Evolutionary conservation across 2,888 invertebrate genomes (phyloP), one percentile per base, ranked within the genome.

Genomic region (Drosophila neotestacea): DNA sequence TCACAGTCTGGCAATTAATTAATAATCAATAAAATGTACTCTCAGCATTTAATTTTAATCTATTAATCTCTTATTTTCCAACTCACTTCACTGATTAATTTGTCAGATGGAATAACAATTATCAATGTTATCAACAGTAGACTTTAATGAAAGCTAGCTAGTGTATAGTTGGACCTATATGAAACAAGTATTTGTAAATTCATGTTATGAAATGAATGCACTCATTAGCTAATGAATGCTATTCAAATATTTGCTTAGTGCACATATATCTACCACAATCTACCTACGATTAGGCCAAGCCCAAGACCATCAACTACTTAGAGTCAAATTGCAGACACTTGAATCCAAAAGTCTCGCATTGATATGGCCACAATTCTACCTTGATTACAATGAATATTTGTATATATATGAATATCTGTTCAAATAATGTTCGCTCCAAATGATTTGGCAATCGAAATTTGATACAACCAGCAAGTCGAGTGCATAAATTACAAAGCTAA

Each of bases 361-460:
- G 42, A 66, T 51, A 65, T 36, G 47, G 46, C 84, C 68, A 80
- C 73, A 77, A 77, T 77, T 73, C 79, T 69, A 51, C 69, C 69
- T 61, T 62, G 82, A 81, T 85, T 81, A 72, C 67, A 83, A 68
- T 47, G 70, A 76, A 11, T 27, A 55, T 27, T 6, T 28, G 38
- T 2, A 55, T 11, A 41, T 27, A 54, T 54, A 47, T 39, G 7
- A 27, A 42, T 22, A 22, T 60, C 30, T 28, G 28, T 38, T 46
- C 30, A 65, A 69, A 79, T 88, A 83, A 78, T 63, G 81, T 67
- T 54, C 76, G 77, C 66, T 81, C 65, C 67, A 52, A 52, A 59
- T 64, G 68, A 77, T 85, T 88, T 81, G 68, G 89, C 78, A 88
- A 84, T 88, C 72, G 67, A 68, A 87, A 88, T 71, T 66, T 74